phyloP scores from a whole-genome alignment of 2,888 invertebrate genomes.

The Pelosia muscerda region DNA sequence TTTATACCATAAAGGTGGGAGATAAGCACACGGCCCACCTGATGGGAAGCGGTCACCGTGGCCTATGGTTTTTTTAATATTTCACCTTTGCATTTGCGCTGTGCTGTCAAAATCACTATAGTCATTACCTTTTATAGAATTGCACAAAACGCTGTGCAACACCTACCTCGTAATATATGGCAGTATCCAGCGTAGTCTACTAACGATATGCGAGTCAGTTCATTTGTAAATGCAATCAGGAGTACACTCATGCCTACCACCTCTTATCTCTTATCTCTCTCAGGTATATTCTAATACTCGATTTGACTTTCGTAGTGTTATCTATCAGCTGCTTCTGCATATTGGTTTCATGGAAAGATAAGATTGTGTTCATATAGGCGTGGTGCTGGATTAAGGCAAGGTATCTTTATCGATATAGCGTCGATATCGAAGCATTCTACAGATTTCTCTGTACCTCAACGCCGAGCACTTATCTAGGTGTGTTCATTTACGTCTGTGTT shows the following conservation, averaged over 20 bases:
- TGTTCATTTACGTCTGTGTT: constrained; percentile 22
- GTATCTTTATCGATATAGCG: background rate
- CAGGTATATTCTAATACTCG: background rate
- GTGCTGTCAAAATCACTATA: too few relatives aligned
- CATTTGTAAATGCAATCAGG: background rate
- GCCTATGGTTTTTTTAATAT: too few relatives aligned
- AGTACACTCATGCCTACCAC: background rate
- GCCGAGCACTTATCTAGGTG: constrained; percentile 29
- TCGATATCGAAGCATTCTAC: constrained; percentile 43
- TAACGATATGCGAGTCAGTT: background rate
- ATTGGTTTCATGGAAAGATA: background rate
- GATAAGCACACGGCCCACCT: too few relatives aligned
- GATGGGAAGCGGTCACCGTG: too few relatives aligned
- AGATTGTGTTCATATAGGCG: constrained; percentile 6
- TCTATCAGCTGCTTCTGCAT: background rate
- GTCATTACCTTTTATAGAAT: too few relatives aligned
- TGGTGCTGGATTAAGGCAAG: background rate
- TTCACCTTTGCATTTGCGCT: too few relatives aligned
- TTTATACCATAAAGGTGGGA: too few relatives aligned
- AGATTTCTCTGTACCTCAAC: constrained; percentile 52
- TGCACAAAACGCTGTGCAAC: background rate
- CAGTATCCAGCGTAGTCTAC: background rate
- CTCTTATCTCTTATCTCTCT: background rate
- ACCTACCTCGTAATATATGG: background rate
- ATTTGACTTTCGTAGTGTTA: background rate